These are phyloP conservation scores for Sarcophaga variegata DNA, from an alignment of 2,888 invertebrate genomes.

Conservation along the genomic window DNA sequence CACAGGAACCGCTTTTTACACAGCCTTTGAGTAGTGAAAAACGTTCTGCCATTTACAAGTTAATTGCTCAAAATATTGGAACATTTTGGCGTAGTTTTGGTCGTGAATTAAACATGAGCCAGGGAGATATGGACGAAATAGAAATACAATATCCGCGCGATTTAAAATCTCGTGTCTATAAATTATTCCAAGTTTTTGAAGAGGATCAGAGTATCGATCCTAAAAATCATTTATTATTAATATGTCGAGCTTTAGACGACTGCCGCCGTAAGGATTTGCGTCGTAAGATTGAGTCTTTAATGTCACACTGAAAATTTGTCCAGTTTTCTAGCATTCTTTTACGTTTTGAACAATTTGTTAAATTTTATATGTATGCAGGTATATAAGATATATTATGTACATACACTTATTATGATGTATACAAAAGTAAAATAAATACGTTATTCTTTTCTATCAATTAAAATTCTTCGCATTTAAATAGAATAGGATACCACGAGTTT, in stretches of 20 bases:
- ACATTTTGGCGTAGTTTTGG: slow-evolving; percentile 79
- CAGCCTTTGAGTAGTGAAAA: slow-evolving; percentile 73
- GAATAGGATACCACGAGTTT: too few species aligned
- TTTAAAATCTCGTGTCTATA: slow-evolving; percentile 75
- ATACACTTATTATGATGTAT: background rate
- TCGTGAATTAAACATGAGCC: slow-evolving; percentile 75
- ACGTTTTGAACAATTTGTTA: background rate
- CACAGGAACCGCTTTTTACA: slow-evolving; percentile 21
- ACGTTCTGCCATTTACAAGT: slow-evolving; percentile 75
- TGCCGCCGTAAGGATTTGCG: slow-evolving; percentile 76
- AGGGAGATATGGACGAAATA: slow-evolving; percentile 78
- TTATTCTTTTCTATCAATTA: background rate
- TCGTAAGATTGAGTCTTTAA: slow-evolving; percentile 73
- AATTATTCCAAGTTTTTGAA: slow-evolving; percentile 77
- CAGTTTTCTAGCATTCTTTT: background rate
- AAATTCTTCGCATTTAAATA: too few species aligned
- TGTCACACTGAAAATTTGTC: slow-evolving; percentile 68
- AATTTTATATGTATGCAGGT: background rate
- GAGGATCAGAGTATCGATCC: slow-evolving; percentile 75
- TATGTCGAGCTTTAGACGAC: slow-evolving; percentile 75
- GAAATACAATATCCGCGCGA: slow-evolving; percentile 75
- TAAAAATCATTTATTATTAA: slow-evolving; percentile 67
- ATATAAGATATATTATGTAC: background rate
- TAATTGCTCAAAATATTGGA: slow-evolving; percentile 77
- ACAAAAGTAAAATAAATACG: background rate